A percentile compares a stretch with the other conserved stretches of the same genome.
These are phyloP conservation scores for Ptychobarbus kaznakovi DNA, from an alignment of 2,797 vertebrate genomes.

Conservation along the genomic window DNA sequence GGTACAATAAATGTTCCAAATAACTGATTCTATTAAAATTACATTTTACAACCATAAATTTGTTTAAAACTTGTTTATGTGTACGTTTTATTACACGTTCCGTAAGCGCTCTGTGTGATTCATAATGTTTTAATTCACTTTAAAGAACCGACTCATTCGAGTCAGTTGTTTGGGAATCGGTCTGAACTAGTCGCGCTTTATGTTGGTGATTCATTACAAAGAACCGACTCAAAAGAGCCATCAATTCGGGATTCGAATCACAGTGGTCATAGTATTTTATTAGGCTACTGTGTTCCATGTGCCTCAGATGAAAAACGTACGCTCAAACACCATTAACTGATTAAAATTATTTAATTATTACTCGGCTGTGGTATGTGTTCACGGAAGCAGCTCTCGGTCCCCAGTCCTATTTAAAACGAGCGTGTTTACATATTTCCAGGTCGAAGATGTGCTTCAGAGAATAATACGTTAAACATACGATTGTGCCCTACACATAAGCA, in stretches of 20 bases:
- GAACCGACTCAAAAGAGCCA: conserved; percentile 18
- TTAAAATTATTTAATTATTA: neutral
- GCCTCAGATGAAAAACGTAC: neutral
- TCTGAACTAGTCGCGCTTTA: neutral
- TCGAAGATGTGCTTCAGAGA: neutral
- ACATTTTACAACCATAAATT: neutral
- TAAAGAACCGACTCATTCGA: conserved; percentile 8
- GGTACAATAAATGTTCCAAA: neutral
- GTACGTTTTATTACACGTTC: neutral
- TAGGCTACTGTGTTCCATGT: neutral
- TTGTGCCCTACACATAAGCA: neutral
- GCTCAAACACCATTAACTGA: neutral
- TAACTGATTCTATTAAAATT: neutral
- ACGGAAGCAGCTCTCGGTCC: neutral
- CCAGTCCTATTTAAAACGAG: neutral
- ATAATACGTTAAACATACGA: neutral
- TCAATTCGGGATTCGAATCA: neutral
- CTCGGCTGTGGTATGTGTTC: neutral
- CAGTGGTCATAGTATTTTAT: neutral
- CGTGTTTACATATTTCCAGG: neutral
- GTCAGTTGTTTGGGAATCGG: neutral
- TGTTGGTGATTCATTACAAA: neutral
- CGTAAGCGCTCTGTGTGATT: neutral
- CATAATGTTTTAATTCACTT: conserved; percentile 1
- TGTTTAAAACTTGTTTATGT: neutral